Evolutionary conservation across 2,113 vertebrate genomes (phyloP), one percentile per base, ranked within the genome.

Genomic region (Damaliscus lunatus): DNA sequence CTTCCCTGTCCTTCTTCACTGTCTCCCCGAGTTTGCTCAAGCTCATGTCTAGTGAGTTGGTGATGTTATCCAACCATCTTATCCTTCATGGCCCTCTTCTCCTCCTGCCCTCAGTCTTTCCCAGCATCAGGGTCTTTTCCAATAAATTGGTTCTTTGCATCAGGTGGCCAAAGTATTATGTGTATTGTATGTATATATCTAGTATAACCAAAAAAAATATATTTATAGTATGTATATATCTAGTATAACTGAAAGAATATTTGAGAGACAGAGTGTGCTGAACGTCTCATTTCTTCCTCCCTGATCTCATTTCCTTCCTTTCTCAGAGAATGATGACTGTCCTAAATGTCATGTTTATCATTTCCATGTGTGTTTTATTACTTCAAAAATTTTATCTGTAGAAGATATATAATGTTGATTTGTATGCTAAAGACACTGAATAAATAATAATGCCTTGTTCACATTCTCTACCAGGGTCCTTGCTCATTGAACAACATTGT

Each of bases 331-430:
- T 31, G 87, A 59, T 90, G 53, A 19, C 27, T 62, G 2, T 23
- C 52, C 46, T 90, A 33, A 74, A 62, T 84, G 33, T 74, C 74
- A 25, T 25, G 11, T 81, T 88, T 96, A 88, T 95, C 53, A 74
- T 71, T 82, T 94, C 77, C 36, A n/a, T 57, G 15, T 83, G 13
- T 92, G 64, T 88, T 96, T 96, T 52, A 91, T 91, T 86, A 86
- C 46, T 90, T 84, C 71, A 74, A 8, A 11, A 91, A 4, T 91
- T 95, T 87, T 84, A 67, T 96, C 53, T 80, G 6, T 67, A 80
- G 60, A 80, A 71, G 57, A 53, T 57, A 36, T 8, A 1, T 53
- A 53, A 84, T 55, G 36, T 50, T 87, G 59, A 62, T 81, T 77
- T 91, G 36, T 14, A 82, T 64, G 50, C 67, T 87, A 27, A 50